Evolutionary conservation across 2,888 invertebrate species (phyloP), one percentile per base, ranked within the genome.

Genomic region (Drosophila flavopinicola): DNA sequence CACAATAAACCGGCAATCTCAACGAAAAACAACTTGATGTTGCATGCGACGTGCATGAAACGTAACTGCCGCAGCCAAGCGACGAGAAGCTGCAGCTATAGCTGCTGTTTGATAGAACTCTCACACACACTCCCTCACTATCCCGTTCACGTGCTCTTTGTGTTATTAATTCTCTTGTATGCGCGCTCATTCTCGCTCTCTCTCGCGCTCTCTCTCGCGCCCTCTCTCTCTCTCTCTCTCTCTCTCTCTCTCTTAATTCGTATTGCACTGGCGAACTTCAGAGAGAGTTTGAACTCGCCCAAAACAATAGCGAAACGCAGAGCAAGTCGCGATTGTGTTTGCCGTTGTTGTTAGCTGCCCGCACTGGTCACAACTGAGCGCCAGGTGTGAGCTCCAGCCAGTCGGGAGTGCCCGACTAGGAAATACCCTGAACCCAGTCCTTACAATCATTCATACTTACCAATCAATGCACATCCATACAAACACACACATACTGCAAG

Each of bases 311-410:
- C n/a, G n/a, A n/a, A 54, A 60, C 54, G 32, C 37, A 49, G 32
- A 41, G 60, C 52, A 48, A 57, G 57, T 58, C 58, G 65, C 85
- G 69, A 23, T 42, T 74, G 53, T 69, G 61, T 80, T 69, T 52
- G 64, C 61, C 72, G 86, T 79, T 84, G 80, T 79, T 78, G 76
- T 67, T 61, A 71, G 80, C 35, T 71, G 51, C 77, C 85, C 84
- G 84, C 65, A 66, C 75, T 79, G 71, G 66, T 65, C 71, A 67
- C 86, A 77, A 86, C 80, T 85, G 84, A 82, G 58, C 61, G 76
- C 85, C 80, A 80, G 83, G 86, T 85, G 80, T 41, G 51, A 72
- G 71, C 58, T 64, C 39, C 52, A 64, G 64, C 47, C 69, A n/a
- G n/a, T n/a, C n/a, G n/a, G n/a, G n/a, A n/a, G n/a, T n/a, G n/a